Conservation (phyloP, 1,140 invertebrate genomes). For the Drosophila burlai region DNA sequence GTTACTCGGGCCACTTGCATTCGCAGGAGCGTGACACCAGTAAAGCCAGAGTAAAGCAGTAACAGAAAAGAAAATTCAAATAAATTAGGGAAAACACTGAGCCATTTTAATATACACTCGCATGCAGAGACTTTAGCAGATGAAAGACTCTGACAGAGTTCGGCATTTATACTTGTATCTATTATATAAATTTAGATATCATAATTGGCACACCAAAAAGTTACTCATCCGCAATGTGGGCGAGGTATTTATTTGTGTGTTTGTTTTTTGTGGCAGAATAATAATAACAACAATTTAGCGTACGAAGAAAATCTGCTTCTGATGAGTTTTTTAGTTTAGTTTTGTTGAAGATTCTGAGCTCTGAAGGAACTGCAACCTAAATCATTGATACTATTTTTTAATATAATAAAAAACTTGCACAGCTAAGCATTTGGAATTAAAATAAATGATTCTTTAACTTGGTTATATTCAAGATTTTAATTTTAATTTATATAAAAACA, state of each 20-base stretch:
- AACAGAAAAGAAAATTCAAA: neutral
- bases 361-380: neutral
- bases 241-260: neutral
- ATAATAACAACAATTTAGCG: neutral
- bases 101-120: neutral
- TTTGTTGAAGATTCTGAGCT: neutral
- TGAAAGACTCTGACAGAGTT: neutral
- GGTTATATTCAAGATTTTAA: too few species aligned
- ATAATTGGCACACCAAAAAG: neutral
- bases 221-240: constrained; percentile 1
- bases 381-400: neutral
- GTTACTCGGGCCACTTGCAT: constrained; percentile 3
- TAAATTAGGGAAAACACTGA: neutral
- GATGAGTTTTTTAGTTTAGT: neutral
- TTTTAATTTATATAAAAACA: too few species aligned
- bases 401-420: too few species aligned
- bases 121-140: neutral
- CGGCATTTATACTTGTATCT: too few species aligned
- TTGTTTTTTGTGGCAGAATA: neutral
- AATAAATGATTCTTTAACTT: too few species aligned
- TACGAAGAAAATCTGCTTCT: neutral
- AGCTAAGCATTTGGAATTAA: too few species aligned
- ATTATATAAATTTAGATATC: neutral
- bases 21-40: constrained; percentile 9
- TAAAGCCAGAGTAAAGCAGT: neutral